Conservation (phyloP, 2,113 vertebrate species). For the Pseudopodoces humilis region DNA sequence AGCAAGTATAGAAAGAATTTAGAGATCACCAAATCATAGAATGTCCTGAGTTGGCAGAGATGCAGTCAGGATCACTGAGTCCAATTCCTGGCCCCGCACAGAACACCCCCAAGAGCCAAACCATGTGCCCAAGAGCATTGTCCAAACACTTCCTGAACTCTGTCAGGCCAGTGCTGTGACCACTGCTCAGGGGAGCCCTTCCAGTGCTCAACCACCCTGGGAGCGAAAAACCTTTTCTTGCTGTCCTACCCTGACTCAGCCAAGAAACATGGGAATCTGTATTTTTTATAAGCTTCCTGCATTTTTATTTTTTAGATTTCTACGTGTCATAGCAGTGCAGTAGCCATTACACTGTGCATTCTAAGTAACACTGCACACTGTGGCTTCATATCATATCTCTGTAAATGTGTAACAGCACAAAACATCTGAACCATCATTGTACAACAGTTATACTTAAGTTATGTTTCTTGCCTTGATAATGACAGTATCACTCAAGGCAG, state of each 20-base stretch:
- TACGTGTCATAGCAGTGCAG: neutral
- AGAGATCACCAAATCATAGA: neutral
- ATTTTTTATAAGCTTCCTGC: neutral
- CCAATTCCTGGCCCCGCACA: neutral
- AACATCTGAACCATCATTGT: neutral
- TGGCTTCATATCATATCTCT: rapidly evolving
- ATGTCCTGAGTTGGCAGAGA: neutral
- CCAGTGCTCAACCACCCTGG: neutral
- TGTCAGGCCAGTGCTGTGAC: neutral
- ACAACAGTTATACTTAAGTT: neutral
- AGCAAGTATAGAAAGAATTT: neutral
- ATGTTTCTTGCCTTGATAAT: neutral
- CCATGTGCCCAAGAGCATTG: neutral
- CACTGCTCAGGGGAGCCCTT: neutral
- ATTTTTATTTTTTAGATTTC: neutral
- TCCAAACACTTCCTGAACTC: neutral
- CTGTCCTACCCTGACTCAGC: neutral
- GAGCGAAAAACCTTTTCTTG: neutral
- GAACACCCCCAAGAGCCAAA: neutral
- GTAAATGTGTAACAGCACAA: neutral
- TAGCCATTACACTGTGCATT: neutral
- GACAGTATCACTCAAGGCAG: neutral
- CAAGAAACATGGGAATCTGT: neutral
- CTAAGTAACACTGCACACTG: neutral
- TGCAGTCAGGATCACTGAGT: neutral